phyloP scores from a whole-genome alignment of 2,797 vertebrate genomes.

The Salmo trutta region DNA sequence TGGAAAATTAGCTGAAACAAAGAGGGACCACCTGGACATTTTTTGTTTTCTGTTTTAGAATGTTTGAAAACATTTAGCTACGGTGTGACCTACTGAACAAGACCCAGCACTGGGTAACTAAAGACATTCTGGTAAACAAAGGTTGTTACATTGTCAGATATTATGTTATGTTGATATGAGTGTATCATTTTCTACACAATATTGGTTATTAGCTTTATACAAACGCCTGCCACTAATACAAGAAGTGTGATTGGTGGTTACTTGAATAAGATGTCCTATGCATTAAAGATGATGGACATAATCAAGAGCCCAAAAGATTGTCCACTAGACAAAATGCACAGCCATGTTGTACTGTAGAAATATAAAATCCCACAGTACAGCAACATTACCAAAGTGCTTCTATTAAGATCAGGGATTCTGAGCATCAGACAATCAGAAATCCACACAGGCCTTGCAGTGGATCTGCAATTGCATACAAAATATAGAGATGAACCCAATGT shows the following conservation, averaged over 20 bases:
- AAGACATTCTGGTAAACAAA: background rate
- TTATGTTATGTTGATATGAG: background rate
- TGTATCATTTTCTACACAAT: background rate
- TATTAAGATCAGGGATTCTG: background rate
- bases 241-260: background rate
- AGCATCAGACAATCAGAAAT: background rate
- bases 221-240: background rate
- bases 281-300: conserved; percentile 6
- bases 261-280: background rate
- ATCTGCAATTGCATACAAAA: conserved; percentile 2
- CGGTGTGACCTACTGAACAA: background rate
- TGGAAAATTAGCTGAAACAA: background rate
- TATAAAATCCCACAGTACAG: background rate
- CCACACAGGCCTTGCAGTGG: background rate
- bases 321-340: background rate
- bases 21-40: background rate
- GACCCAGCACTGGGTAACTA: background rate
- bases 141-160: conserved; percentile 3
- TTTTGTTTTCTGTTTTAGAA: background rate
- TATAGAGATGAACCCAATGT: conserved; percentile 5
- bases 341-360: background rate
- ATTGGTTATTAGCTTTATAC: background rate
- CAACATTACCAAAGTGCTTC: background rate
- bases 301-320: background rate
- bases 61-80: background rate